phyloP scores from a whole-genome alignment of 2,113 vertebrate genomes.

The Pterophyllum scalare region DNA sequence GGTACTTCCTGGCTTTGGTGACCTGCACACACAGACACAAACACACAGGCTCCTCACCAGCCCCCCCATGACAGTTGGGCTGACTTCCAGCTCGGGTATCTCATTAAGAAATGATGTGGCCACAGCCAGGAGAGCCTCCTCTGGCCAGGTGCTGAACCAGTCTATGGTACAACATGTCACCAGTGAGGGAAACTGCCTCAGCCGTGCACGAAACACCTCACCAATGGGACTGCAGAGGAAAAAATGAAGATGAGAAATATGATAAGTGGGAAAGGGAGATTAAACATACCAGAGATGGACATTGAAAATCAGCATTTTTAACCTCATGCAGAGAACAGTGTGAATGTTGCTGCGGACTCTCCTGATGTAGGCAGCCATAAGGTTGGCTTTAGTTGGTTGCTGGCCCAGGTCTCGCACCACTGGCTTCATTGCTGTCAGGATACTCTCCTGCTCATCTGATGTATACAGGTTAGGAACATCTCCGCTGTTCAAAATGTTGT shows the following conservation, averaged over 20 bases:
- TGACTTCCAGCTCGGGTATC: slow-evolving; percentile 82
- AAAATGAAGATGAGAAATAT: neutral
- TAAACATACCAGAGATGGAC: neutral
- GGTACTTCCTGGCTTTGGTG: no score
- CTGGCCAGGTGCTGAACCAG: slow-evolving; percentile 93
- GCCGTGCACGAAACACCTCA: slow-evolving; percentile 87
- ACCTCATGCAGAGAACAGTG: slow-evolving; percentile 95
- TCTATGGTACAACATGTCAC: slow-evolving; percentile 94
- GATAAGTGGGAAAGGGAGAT: neutral
- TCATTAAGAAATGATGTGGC: slow-evolving; percentile 85
- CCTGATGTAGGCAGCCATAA: slow-evolving; percentile 87
- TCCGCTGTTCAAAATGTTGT: slow-evolving; percentile 90
- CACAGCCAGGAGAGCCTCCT: slow-evolving; percentile 89
- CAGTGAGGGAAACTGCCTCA: slow-evolving; percentile 93
- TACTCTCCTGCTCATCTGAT: slow-evolving; percentile 87
- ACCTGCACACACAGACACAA: slow-evolving; percentile 4
- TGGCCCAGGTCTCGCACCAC: slow-evolving; percentile 86
- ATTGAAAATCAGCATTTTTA: neutral
- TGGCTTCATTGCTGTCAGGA: slow-evolving; percentile 86
- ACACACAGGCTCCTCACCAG: slow-evolving; percentile 81
- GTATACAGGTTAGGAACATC: slow-evolving; percentile 90
- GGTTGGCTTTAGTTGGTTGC: slow-evolving; percentile 89
- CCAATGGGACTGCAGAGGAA: slow-evolving; percentile 84
- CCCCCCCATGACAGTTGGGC: slow-evolving; percentile 60
- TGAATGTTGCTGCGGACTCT: slow-evolving; percentile 89